Evolutionary conservation across 2,797 vertebrate genomes (phyloP).

Genomic region (Eulemur mongoz): DNA sequence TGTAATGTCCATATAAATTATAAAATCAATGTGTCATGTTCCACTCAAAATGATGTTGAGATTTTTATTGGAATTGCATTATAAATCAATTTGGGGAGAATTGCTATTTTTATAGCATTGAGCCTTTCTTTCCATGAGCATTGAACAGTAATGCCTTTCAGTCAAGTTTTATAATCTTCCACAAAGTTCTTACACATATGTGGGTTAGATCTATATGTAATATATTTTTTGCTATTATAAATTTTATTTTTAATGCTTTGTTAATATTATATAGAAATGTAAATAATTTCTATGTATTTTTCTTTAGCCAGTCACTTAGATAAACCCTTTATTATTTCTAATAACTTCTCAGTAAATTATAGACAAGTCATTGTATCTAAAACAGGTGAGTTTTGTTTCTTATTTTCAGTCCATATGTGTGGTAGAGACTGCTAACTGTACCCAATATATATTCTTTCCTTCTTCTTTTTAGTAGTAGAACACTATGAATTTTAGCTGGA

Average conservation of each 20-base stretch:
- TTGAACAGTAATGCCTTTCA: slow-evolving; percentile 46
- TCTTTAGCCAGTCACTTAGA: neutral
- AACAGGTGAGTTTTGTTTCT: neutral
- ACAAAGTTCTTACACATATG: neutral
- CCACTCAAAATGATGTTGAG: slow-evolving; percentile 20
- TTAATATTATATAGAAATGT: neutral
- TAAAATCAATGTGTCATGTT: slow-evolving; percentile 50
- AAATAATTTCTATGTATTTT: neutral
- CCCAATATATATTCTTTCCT: neutral
- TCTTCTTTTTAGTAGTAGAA: neutral
- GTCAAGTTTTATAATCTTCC: neutral
- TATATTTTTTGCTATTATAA: neutral
- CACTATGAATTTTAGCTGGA: neutral
- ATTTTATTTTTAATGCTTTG: neutral
- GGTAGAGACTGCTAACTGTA: neutral
- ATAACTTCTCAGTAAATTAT: slow-evolving; percentile 17
- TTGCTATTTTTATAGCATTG: neutral
- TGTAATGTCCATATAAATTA: slow-evolving; percentile 42
- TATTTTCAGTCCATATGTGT: neutral
- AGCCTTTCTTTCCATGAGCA: slow-evolving; percentile 27
- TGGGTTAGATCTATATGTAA: neutral
- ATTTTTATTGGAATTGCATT: slow-evolving; percentile 38
- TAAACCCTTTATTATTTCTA: slow-evolving; percentile 29
- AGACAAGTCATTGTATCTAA: neutral
- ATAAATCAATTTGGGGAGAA: slow-evolving; percentile 36